Base-by-base conservation (phyloP, 2,888 invertebrate genomes). In the Atrina japonica region DNA sequence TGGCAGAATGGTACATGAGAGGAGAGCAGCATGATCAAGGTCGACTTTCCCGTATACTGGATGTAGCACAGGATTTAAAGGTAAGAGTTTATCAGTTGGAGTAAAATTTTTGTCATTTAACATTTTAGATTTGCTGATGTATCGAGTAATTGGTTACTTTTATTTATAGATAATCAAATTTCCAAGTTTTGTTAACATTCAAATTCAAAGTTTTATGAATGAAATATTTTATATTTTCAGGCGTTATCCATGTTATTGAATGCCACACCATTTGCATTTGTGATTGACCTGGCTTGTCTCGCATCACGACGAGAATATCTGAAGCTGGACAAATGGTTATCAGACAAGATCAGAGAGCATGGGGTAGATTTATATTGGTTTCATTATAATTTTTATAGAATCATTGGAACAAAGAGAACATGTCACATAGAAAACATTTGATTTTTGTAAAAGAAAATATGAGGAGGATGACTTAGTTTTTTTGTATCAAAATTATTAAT, bases 291-390 rank as follows among this genome's bases (percentile, higher is more conserved):
- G 83, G 99, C 99, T 0, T 99, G 99, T 90, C 92, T 99, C 75
- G 99, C 99, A 0, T 98, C 99, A 0, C 92, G 99, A 61, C 93
- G 99, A 68, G 99, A 99, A 90, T 99, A 98, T 90, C 93, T 99
- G 14, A 99, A 99, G 89, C 92, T 99, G 23, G 99, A 99, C 90
- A 99, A 99, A 90, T 99, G 99, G 99, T 92, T 99, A 14, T 95
- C 96, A 0, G 99, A 99, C 89, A 99, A 99, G 92, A 96, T 99
- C 73, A 93, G 96, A 76, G 98, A 98, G 85, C 97, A 98, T 90
- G 97, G 97, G 21, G 98, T 91, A 80, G 96, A 82, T 66, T 9
- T 49, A 52, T 18, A 21, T 43, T 3, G n/a, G 16, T 1, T n/a
- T n/a, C n/a, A n/a, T n/a, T n/a, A n/a, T n/a, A n/a, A n/a, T n/a